Base-by-base conservation (phyloP, 2,888 invertebrate species). In the Melipona beecheii region DNA sequence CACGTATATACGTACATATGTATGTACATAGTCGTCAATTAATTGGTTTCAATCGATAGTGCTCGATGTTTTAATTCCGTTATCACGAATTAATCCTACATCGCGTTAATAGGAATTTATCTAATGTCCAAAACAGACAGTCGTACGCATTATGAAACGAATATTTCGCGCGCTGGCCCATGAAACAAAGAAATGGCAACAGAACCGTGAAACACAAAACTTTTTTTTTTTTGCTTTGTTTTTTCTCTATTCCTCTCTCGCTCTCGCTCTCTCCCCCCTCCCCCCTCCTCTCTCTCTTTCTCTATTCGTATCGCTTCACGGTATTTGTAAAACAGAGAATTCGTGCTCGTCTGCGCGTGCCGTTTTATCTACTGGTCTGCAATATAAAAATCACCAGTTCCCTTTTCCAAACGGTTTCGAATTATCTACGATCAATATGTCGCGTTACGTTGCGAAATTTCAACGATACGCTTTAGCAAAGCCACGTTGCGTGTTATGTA, bases 191-290 rank as follows among this genome's bases (percentile, higher is more conserved):
- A 27, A 64, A 21, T 19, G n/a, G n/a, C 58, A 52, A 19, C 54
- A 60, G 27, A 60, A 71, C 52, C 58, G 58, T 54, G 24, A 71
- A 81, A 77, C 52, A 15, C 60, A 52, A 72, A 81, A 27, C 56
- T 62, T 27, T 17, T 60, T 60, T 24, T 27, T 17, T 27, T 27
- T 52, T 21, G 11, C 15, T 31, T 21, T 43, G 17, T 43, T 43
- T 58, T 31, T 21, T 15, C 17, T 36, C 21, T 66, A n/a, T 21
- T n/a, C 11, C 9, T 11, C 60, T 60, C 4, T 9, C 9, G 4
- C 52, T 50, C 49, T 31, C 27, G 13, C 19, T 21, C n/a, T 56
- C 17, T 27, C 24, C 6, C 24, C 6, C 58, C 21, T n/a, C n/a
- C n/a, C n/a, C n/a, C n/a, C n/a, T n/a, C n/a, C n/a, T n/a, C n/a